These are phyloP conservation scores for Drosophila athabasca DNA, from an alignment of 1,140 invertebrate genomes.

Conservation along the genomic window DNA sequence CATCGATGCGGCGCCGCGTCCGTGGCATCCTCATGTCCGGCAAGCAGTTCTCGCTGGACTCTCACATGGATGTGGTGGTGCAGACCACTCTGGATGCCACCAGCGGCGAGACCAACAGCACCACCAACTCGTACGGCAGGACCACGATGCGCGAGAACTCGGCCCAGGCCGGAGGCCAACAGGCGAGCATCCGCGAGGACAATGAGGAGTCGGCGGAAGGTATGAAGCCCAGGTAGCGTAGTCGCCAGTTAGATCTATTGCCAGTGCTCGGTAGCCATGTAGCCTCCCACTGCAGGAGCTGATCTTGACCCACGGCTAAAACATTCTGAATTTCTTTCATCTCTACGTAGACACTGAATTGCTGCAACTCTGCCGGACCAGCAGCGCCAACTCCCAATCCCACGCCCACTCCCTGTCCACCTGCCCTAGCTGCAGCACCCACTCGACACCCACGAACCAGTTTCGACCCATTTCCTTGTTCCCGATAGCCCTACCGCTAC, in stretches of 20 bases:
- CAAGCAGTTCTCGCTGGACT: slow-evolving; percentile 95
- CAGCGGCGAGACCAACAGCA: slow-evolving; percentile 19
- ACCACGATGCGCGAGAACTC: neutral
- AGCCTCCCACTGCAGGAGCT: neutral
- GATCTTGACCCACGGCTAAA: neutral
- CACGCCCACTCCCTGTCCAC: slow-evolving; percentile 40
- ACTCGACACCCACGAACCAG: slow-evolving; percentile 48
- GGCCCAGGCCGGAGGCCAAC: slow-evolving; percentile 24
- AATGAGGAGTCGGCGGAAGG: slow-evolving; percentile 80
- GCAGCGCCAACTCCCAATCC: slow-evolving; percentile 8
- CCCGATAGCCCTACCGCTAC: neutral
- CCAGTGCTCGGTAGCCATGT: slow-evolving; percentile 38
- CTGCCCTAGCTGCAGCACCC: slow-evolving; percentile 35
- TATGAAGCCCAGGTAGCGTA: slow-evolving; percentile 83
- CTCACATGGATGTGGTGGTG: slow-evolving; percentile 91
- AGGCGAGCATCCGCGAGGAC: slow-evolving; percentile 75
- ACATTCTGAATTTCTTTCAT: neutral
- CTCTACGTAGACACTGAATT: slow-evolving; percentile 63
- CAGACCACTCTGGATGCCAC: slow-evolving; percentile 62
- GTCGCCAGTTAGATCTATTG: slow-evolving; percentile 52
- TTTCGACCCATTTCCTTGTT: slow-evolving; percentile 63
- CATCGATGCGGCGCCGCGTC: slow-evolving; percentile 92
- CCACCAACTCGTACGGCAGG: slow-evolving; percentile 41
- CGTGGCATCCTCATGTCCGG: slow-evolving; percentile 94
- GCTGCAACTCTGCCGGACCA: slow-evolving; percentile 45